These are phyloP conservation scores for Pangasius djambal DNA, from an alignment of 2,797 vertebrate genomes.

Conservation along the genomic window DNA sequence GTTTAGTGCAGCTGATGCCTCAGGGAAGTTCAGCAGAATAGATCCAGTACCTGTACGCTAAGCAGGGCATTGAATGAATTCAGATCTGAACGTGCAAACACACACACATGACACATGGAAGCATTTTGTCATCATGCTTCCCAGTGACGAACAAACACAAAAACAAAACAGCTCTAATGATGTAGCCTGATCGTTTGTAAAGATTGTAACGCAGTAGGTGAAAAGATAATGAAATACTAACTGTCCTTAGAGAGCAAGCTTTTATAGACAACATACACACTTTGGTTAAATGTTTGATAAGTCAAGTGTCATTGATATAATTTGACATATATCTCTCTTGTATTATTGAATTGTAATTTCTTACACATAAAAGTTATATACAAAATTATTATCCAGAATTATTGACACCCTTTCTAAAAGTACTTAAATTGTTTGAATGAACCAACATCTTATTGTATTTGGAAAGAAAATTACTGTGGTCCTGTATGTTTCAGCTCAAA, in stretches of 20 bases:
- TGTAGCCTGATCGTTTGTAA: neutral
- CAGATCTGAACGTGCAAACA: neutral
- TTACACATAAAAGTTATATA: neutral
- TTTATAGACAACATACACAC: neutral
- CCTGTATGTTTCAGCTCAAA: neutral
- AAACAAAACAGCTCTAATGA: constrained; percentile 1
- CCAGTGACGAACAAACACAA: neutral
- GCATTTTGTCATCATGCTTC: neutral
- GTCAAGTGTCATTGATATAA: neutral
- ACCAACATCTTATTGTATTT: neutral
- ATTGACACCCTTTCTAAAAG: neutral
- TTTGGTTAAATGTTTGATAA: neutral
- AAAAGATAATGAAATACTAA: neutral
- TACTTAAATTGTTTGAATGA: neutral
- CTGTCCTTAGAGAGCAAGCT: neutral
- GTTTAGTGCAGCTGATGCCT: constrained; percentile 18
- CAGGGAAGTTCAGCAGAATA: neutral
- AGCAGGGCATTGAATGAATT: neutral
- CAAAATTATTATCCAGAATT: neutral
- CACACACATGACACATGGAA: neutral
- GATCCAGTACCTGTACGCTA: neutral
- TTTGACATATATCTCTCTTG: neutral
- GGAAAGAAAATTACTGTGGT: neutral
- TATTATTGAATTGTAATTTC: neutral
- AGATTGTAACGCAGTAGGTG: neutral